Evolutionary conservation across 2,113 vertebrate genomes (phyloP).

Genomic region (Lates calcarifer): DNA sequence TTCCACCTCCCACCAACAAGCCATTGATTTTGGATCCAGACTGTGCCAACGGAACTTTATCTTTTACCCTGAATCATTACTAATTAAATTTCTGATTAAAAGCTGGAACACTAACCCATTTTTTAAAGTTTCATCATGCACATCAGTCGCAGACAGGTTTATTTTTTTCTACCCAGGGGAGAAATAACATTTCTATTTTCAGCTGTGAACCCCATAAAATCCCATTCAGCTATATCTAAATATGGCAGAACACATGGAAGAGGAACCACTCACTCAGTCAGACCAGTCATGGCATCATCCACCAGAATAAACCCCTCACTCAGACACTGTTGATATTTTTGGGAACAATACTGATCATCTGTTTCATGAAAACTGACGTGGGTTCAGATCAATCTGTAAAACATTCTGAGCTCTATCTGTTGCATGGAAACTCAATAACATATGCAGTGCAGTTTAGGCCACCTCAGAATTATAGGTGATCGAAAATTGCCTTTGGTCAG

Average conservation of each 20-base stretch:
- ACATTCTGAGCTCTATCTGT: neutral
- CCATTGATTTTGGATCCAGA: conserved; percentile 38
- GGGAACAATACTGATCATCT: neutral
- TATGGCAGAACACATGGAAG: neutral
- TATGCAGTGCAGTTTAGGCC: neutral
- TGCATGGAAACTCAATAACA: neutral
- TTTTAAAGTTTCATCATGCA: neutral
- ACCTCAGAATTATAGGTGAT: neutral
- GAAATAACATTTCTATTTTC: conserved; percentile 1
- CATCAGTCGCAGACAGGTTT: neutral
- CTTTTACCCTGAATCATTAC: conserved; percentile 25
- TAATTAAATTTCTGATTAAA: conserved; percentile 27
- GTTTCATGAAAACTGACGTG: conserved; percentile 7
- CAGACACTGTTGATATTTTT: neutral
- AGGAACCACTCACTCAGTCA: neutral
- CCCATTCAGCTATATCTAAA: conserved; percentile 4
- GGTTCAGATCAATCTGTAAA: neutral
- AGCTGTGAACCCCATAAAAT: conserved; percentile 14
- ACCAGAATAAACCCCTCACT: neutral
- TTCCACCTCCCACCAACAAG: neutral
- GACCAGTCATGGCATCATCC: neutral
- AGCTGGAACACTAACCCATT: neutral
- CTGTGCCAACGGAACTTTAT: conserved; percentile 13
- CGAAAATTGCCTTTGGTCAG: neutral
- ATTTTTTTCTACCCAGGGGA: neutral